Evolutionary conservation across 2,888 invertebrate genomes (phyloP), one percentile per base, ranked within the genome.

Genomic region (Trichopoda pennipes): DNA sequence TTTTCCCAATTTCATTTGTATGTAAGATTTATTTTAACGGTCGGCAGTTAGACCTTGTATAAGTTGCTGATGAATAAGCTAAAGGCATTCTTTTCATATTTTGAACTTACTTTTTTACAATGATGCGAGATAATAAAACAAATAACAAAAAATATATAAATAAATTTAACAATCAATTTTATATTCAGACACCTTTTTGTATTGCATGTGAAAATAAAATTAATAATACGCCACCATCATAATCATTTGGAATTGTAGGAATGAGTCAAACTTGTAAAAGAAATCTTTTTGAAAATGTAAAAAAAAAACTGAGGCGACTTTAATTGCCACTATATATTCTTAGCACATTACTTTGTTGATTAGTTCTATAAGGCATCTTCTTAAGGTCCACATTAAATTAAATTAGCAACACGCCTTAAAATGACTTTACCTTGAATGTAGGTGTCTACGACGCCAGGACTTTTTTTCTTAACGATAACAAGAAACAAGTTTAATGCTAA

Each of bases 121-220:
- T 56, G 21, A n/a, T 21, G 60, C 14, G 28, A 38, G 35, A 55
- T 44, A 19, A 28, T 49, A 38, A 64, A 56, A 53, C 32, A 53
- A 44, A 28, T 28, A 28, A 17, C 47, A 47, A 60, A 58, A 17
- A 32, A 38, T 19, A 19, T 23, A 51, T 6, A 38, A 38, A 38
- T 12, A 12, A 10, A 12, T 38, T 38, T 12, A 55, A 69, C 38
- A 63, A 70, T 77, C 77, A 77, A 77, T 77, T 73, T 81, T 64
- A 49, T 69, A 69, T 6, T 51, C 3, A 72, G 63, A 70, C 68
- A 76, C 49, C 66, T 55, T 82, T 14, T 75, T 51, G 51, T 66
- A 56, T 84, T 79, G 84, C 89, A 89, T 89, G 89, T 86, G 88
- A 86, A 89, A 87, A 86, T 85, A 86, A 88, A 88, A 89, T 89